Conservation (phyloP, 1,140 invertebrate genomes). For the Hypsibius dujardini region DNA sequence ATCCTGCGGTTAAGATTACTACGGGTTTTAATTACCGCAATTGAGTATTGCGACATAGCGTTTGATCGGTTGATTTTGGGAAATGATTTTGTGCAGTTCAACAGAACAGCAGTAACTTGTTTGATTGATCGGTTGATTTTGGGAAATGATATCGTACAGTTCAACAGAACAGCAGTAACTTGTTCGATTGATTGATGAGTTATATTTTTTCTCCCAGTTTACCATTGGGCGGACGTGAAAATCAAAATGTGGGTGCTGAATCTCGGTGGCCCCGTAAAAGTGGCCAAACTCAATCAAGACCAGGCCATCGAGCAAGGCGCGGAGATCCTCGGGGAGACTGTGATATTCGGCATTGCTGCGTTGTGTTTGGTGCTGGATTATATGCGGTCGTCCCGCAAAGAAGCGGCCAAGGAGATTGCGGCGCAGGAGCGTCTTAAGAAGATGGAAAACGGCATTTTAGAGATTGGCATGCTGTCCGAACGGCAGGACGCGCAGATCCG, state of each 20-base stretch:
- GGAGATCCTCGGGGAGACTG: slow-evolving; percentile 69
- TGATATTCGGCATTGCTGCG: slow-evolving; percentile 71
- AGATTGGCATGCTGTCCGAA: slow-evolving; percentile 52
- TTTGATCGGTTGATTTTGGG: too few species aligned
- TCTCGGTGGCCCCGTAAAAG: slow-evolving; percentile 68
- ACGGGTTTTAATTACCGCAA: too few species aligned
- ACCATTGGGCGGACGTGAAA: slow-evolving; percentile 83
- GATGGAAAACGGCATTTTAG: slow-evolving; percentile 43
- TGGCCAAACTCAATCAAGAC: slow-evolving; percentile 69
- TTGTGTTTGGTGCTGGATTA: slow-evolving; percentile 60
- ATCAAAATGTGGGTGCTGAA: slow-evolving; percentile 83
- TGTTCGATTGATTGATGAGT: too few species aligned
- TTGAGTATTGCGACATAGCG: too few species aligned
- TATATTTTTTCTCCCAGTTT: slow-evolving; percentile 66
- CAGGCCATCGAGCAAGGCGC: slow-evolving; percentile 86
- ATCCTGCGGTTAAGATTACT: too few species aligned
- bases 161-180: too few species aligned
- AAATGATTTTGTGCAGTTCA: too few species aligned
- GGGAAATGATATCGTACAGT: too few species aligned
- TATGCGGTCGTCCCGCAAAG: slow-evolving; percentile 45
- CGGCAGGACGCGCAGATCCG: slow-evolving; percentile 52
- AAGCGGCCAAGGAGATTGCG: slow-evolving; percentile 47
- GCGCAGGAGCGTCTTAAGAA: slow-evolving; percentile 42
- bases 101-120: too few species aligned
- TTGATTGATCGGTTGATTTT: too few species aligned